These are phyloP conservation scores for Poeciliopsis turneri DNA, from an alignment of 2,797 vertebrate genomes.

Conservation along the genomic window DNA sequence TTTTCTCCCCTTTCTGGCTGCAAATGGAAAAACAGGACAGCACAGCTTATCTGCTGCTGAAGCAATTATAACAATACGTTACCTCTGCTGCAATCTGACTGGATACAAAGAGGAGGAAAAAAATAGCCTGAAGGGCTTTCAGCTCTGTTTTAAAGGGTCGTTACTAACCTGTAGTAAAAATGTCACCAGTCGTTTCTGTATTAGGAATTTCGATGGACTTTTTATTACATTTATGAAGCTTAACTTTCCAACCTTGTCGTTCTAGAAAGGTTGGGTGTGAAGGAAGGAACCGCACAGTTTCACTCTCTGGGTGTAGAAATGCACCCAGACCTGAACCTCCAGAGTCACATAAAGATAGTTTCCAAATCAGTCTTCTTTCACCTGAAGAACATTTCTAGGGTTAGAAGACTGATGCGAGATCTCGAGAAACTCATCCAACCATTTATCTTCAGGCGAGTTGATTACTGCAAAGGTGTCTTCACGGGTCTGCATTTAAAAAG, in stretches of 20 bases:
- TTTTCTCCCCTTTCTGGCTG: background rate
- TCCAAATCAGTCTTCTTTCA: too few species aligned
- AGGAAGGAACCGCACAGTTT: slow-evolving; percentile 34
- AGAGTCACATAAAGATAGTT: too few species aligned
- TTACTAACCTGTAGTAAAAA: slow-evolving; percentile 25
- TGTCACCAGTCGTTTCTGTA: slow-evolving; percentile 16
- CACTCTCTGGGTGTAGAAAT: background rate
- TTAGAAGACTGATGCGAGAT: too few species aligned
- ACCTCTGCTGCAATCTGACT: slow-evolving; percentile 23
- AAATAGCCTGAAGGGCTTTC: slow-evolving; percentile 9
- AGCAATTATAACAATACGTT: background rate
- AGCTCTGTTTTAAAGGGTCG: slow-evolving; percentile 26
- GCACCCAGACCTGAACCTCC: too few species aligned
- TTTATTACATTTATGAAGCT: slow-evolving; percentile 44
- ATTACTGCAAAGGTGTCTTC: too few species aligned
- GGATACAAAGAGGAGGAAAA: slow-evolving; percentile 6
- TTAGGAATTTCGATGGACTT: slow-evolving; percentile 11
- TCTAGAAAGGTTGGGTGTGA: slow-evolving; percentile 27
- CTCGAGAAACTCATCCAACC: too few species aligned
- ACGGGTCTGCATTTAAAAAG: too few species aligned
- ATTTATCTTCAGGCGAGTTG: too few species aligned
- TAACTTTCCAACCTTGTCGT: slow-evolving; percentile 33
- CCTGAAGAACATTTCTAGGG: too few species aligned
- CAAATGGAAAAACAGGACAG: slow-evolving; percentile 4
- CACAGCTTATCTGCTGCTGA: slow-evolving; percentile 16